These are phyloP conservation scores for Isaurus tuberculatus DNA, from an alignment of 92 coral and sea anemone genomes.

Conservation along the genomic window DNA sequence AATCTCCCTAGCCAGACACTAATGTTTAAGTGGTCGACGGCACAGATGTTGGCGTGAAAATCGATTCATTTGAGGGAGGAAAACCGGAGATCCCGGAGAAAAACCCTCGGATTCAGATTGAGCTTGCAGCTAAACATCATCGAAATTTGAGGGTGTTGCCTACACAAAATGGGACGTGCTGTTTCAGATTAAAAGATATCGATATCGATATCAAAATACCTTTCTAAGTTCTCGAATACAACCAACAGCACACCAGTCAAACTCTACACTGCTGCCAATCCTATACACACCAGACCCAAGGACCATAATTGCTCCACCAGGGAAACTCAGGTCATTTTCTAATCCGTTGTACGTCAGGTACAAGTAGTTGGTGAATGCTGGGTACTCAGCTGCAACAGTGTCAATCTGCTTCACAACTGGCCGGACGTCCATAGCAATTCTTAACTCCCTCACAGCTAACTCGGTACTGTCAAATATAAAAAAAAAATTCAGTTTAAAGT, in stretches of 20 bases:
- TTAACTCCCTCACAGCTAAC: constrained; percentile 86
- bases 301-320: constrained; percentile 92
- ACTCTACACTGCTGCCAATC: constrained; percentile 99
- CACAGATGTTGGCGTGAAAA: no score
- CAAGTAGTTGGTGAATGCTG: constrained; percentile 96
- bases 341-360: constrained; percentile 92
- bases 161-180: no score
- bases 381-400: constrained; percentile 99
- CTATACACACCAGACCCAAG: constrained; percentile 98
- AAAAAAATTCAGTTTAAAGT: background rate
- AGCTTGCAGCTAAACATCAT: no score
- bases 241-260: constrained; percentile 99
- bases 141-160: no score
- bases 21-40: no score
- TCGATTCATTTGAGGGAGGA: no score
- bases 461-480: constrained; percentile 75
- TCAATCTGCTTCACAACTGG: constrained; percentile 94
- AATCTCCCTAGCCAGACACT: no score
- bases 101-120: no score
- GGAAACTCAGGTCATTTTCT: constrained; percentile 81
- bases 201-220: no score
- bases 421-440: constrained; percentile 73
- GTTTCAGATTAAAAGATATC: no score
- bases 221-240: constrained; percentile 95
- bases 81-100: no score